These are phyloP conservation scores for Zygogramma bicolorata DNA, from an alignment of 2,888 invertebrate genomes.

Conservation along the genomic window DNA sequence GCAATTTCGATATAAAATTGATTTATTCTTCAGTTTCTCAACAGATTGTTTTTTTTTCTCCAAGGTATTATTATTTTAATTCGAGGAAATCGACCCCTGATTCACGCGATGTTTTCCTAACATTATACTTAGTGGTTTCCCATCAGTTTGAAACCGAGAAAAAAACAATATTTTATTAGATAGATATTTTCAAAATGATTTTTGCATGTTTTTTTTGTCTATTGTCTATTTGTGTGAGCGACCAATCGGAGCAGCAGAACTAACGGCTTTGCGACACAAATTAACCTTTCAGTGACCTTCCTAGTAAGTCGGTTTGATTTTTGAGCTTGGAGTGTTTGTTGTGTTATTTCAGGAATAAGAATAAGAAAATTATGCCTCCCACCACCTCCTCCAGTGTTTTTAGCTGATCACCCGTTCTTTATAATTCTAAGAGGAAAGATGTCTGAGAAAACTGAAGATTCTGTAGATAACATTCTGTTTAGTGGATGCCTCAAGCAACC, in stretches of 20 bases:
- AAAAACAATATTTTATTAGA: no score
- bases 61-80: no score
- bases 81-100: no score
- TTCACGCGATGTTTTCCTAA: no score
- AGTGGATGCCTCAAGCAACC: background rate
- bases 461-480: background rate
- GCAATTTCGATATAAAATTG: no score
- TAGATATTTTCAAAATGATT: background rate
- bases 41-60: no score
- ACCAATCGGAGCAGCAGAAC: no score
- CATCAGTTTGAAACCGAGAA: no score
- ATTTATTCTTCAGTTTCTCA: no score
- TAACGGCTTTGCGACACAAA: no score
- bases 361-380: conserved; percentile 22
- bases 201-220: background rate
- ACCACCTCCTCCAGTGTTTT: conserved; percentile 16
- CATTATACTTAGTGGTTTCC: no score
- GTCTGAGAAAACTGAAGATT: background rate
- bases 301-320: no score
- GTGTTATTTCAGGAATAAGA: conserved; percentile 29
- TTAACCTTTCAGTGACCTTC: background rate
- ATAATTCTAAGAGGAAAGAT: background rate
- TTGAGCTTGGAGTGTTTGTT: background rate
- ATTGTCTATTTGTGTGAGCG: background rate
- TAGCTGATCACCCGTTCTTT: conserved; percentile 31